phyloP scores from a whole-genome alignment of 2,113 vertebrate species.

The Zootoca vivipara region DNA sequence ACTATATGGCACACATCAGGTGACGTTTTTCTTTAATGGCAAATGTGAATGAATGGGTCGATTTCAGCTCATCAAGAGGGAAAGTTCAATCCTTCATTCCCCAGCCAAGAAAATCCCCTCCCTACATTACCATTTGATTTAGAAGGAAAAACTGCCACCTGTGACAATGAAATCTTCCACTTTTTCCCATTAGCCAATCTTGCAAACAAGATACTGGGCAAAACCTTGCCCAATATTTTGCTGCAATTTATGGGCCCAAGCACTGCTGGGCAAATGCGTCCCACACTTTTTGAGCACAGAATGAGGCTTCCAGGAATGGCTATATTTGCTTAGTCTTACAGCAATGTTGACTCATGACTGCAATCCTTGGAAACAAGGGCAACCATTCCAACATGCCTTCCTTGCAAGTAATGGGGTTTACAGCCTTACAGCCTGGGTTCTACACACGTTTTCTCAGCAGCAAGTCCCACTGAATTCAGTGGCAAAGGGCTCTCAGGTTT shows the following conservation, averaged over 20 bases:
- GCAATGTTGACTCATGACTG: neutral
- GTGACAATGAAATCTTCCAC: too few species aligned
- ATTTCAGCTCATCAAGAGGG: neutral
- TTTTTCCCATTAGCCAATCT: too few species aligned
- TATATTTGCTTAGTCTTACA: neutral
- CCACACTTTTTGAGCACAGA: neutral
- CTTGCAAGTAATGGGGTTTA: neutral
- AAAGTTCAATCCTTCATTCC: too few species aligned
- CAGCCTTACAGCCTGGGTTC: neutral
- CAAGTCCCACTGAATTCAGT: neutral
- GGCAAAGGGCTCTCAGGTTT: neutral
- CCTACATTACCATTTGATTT: too few species aligned
- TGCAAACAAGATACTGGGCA: too few species aligned
- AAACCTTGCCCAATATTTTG: too few species aligned
- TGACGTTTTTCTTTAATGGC: neutral
- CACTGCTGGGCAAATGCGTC: too few species aligned
- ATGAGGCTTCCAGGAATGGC: neutral
- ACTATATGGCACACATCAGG: neutral
- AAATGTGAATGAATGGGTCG: neutral
- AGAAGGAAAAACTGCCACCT: too few species aligned
- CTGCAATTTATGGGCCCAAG: too few species aligned
- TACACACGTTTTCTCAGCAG: neutral
- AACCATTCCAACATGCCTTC: too few species aligned
- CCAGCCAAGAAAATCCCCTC: too few species aligned
- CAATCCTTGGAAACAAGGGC: neutral